These are phyloP conservation scores for Stomorhina lunata DNA, from an alignment of 2,888 invertebrate species.

Conservation along the genomic window DNA sequence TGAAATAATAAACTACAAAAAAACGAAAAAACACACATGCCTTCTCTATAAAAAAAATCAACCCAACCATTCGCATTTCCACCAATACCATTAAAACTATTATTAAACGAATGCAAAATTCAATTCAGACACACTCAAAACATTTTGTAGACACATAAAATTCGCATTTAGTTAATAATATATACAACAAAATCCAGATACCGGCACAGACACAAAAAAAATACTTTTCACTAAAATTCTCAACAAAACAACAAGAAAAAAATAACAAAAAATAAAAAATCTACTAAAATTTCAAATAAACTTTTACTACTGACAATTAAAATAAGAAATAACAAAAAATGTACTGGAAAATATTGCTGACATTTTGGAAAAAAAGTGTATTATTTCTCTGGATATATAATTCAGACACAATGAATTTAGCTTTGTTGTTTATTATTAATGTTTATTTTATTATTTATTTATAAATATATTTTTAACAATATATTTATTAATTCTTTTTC, in stretches of 20 bases:
- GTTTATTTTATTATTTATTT: not conserved
- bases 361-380: conserved; percentile 20
- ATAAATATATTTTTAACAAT: conserved; percentile 12
- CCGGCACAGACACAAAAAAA: not conserved
- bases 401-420: not conserved
- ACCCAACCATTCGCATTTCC: not conserved
- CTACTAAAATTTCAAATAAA: conserved; percentile 36
- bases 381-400: not conserved
- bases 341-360: conserved; percentile 38
- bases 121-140: not conserved
- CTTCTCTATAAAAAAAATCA: too few species aligned
- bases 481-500: not conserved
- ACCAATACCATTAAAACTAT: not conserved
- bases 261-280: not conserved
- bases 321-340: not conserved
- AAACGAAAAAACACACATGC: conserved; percentile 46
- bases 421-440: not conserved
- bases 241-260: conserved; percentile 31
- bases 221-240: not conserved
- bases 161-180: conserved; percentile 27
- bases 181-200: not conserved
- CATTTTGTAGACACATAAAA: not conserved
- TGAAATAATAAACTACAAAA: conserved; percentile 14
- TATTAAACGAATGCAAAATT: conserved; percentile 18
- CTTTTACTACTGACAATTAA: conserved; percentile 48